These are phyloP conservation scores for Diplosoma virens DNA, from an alignment of 23 tunicate species.

Conservation along the genomic window DNA sequence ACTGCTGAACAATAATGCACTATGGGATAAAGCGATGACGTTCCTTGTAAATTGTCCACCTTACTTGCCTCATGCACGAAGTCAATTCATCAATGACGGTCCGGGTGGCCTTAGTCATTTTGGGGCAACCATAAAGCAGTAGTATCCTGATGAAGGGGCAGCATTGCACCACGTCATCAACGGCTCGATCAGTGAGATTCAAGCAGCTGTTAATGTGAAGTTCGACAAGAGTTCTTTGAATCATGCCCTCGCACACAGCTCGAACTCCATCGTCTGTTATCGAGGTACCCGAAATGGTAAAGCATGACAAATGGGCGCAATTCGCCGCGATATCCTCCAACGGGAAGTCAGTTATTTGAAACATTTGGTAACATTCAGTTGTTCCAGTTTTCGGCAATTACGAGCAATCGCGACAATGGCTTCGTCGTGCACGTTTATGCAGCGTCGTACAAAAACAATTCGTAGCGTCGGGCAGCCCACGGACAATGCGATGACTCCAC, in stretches of 20 bases:
- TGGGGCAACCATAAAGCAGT: conserved; percentile 65
- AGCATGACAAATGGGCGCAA: conserved; percentile 15
- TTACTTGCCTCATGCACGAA: conserved; percentile 44
- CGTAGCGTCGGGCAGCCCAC: conserved; percentile 45
- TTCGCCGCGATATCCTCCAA: conserved; percentile 40
- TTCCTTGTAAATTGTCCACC: conserved; percentile 87
- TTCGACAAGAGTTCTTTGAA: conserved; percentile 30
- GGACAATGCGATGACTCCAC: conserved; percentile 35
- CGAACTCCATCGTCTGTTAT: conserved; percentile 67
- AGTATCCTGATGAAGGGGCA: conserved; percentile 49
- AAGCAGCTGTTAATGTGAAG: conserved; percentile 59
- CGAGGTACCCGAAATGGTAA: conserved; percentile 52
- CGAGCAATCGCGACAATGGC: conserved; percentile 40
- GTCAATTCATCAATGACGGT: conserved; percentile 2
- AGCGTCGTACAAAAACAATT: conserved; percentile 53
- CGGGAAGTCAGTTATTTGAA: conserved; percentile 37
- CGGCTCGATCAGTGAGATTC: conserved; percentile 50
- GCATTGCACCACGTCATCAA: conserved; percentile 23
- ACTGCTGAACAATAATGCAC: too few relatives aligned
- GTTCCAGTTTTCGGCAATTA: conserved; percentile 38
- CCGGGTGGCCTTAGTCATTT: conserved; percentile 42
- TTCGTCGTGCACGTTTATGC: conserved; percentile 33
- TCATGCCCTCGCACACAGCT: conserved; percentile 27
- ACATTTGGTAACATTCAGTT: conserved; percentile 68
- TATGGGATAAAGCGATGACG: too few relatives aligned